Conservation (phyloP, 2,797 vertebrate species). For the Notoglanidium macrostoma region DNA sequence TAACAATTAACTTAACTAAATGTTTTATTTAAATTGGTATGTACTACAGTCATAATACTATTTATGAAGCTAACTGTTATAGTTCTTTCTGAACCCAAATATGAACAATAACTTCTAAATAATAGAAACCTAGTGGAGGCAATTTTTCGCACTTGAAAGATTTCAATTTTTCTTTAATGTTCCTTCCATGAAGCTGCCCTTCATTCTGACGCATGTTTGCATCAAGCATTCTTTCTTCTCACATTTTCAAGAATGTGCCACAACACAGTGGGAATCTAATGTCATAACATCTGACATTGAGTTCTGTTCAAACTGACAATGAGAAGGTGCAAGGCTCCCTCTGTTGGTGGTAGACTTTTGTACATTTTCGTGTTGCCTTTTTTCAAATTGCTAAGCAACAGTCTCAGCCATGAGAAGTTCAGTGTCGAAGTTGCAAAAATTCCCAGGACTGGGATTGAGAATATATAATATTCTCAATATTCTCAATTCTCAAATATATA, state of each 20-base stretch:
- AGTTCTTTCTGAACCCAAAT: background rate
- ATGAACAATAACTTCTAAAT: background rate
- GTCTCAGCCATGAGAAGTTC: background rate
- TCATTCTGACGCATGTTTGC: background rate
- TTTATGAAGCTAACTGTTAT: background rate
- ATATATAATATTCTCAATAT: no score
- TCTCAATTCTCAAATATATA: no score
- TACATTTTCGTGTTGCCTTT: background rate
- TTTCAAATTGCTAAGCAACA: background rate
- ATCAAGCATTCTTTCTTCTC: background rate
- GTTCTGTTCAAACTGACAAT: background rate
- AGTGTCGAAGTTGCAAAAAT: background rate
- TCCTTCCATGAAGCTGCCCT: background rate
- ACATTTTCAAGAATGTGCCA: background rate
- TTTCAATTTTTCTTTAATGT: background rate
- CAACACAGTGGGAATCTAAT: background rate
- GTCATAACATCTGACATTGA: background rate
- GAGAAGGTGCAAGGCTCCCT: slow-evolving; percentile 27
- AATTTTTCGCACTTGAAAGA: background rate
- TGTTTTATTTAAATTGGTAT: background rate
- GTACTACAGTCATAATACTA: background rate
- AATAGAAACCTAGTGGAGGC: background rate
- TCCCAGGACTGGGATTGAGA: background rate
- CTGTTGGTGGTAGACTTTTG: slow-evolving; percentile 21
- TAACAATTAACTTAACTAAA: background rate